phyloP scores from a whole-genome alignment of 2,113 vertebrate species.

The Hypanus sabinus region DNA sequence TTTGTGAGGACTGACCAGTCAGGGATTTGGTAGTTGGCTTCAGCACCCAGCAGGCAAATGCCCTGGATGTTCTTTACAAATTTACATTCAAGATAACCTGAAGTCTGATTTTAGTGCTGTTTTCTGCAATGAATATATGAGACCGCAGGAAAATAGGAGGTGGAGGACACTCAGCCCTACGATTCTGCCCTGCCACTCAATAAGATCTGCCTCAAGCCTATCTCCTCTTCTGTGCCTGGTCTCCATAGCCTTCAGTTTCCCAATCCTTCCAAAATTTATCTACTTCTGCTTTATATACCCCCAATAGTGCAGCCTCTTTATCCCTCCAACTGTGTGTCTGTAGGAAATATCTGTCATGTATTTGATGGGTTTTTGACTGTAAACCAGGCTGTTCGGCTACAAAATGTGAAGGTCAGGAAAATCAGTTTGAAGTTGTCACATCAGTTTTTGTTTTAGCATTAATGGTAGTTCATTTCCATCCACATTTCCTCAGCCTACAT shows the following conservation, averaged over 20 bases:
- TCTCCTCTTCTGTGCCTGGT: too few species aligned
- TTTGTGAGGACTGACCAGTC: background rate
- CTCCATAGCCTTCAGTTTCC: too few species aligned
- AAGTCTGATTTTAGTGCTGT: background rate
- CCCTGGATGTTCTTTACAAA: background rate
- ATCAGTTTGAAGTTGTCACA: background rate
- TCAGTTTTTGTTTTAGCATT: background rate
- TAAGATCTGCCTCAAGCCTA: too few species aligned
- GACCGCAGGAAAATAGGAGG: too few species aligned
- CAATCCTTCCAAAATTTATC: too few species aligned
- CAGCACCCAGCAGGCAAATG: background rate
- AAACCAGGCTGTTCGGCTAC: background rate
- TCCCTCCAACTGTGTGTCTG: background rate
- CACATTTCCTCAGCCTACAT: background rate
- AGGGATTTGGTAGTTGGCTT: background rate
- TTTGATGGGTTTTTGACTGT: background rate
- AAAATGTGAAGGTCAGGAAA: background rate
- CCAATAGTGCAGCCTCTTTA: too few species aligned
- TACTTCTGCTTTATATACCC: too few species aligned
- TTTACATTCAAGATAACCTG: background rate
- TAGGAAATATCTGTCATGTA: background rate
- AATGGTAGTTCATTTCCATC: too few species aligned
- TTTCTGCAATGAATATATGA: background rate
- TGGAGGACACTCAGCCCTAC: too few species aligned
- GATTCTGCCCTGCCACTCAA: too few species aligned